Evolutionary conservation across 2,888 invertebrate genomes (phyloP), one percentile per base, ranked within the genome.

Genomic region (Punctoribates punctum): DNA sequence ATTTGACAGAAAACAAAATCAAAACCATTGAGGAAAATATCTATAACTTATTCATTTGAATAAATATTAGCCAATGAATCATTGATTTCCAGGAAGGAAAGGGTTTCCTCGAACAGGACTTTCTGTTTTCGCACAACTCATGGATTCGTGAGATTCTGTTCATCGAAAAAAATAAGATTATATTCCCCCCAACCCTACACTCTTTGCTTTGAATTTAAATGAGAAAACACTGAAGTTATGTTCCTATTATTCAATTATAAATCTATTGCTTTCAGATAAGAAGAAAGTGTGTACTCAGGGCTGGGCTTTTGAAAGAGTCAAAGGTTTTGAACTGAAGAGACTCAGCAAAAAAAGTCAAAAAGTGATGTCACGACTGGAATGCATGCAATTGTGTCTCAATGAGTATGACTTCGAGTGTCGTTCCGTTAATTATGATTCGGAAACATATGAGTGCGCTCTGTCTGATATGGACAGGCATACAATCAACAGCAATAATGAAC

Each of bases 301-400:
- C 77, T 95, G 95, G 95, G 93, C 93, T 86, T 93, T 94, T 86
- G 95, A 95, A 86, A 88, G 94, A 81, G 94, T 95, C 77, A 92
- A 92, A 83, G 92, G 91, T 82, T 91, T 92, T 85, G 89, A 90
- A 83, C 89, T 95, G 80, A 89, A 88, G 83, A 91, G 92, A 80
- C 89, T 90, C 84, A 88, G 89, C 82, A 80, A 80, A 51, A 89
- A 89, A 84, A 90, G 65, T 2, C 73, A 76, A 11, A 57, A 75
- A 9, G 73, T 72, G 11, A 76, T 73, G 5, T 65, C 78, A 5
- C 46, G 77, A 5, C 72, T 67, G 25, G 78, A 79, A 34, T 95
- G 94, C 85, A 88, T 94, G 82, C 94, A 94, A 87, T 87, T 93
- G 81, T 95, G 94, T 85, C 88, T 95, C 78, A 91, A 92, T 81